Evolutionary conservation across 2,888 invertebrate species (phyloP), one percentile per base, ranked within the genome.

Genomic region (Eristalis tenax): DNA sequence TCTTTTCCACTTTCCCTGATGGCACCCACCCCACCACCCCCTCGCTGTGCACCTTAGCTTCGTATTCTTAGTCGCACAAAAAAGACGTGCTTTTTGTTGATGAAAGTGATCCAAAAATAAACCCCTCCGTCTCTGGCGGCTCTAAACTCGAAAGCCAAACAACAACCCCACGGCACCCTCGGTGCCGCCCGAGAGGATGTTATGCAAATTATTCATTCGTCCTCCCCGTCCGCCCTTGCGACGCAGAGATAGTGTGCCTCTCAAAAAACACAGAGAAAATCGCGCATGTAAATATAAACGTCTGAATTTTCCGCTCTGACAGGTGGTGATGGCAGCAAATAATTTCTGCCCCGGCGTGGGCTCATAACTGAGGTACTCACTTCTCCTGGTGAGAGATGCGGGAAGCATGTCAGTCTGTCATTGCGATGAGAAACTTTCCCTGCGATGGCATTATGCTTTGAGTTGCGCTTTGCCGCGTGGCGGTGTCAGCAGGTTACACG

Each of bases 271-370:
- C 18, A 50, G 18, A 6, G 18, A 18, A 5, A 50, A 18, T 50
- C 18, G 18, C 59, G 57, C 22, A 28, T 57, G 35, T 66, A 75
- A 75, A 66, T 59, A 75, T 18, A 35, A 18, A 50, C n/a, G 50
- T 74, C 35, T 66, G 28, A 38, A 5, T 40, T 66, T 50, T 50
- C 18, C 50, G 22, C 32, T n/a, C 57, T 59, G 75, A 66, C 75
- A 75, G 66, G 57, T 75, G 75, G 26, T 74, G 56, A 57, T 57
- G 75, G 75, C 15, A 50, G 61, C 73, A 63, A 28, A 38, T 65
- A 35, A 65, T 50, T 43, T 43, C 43, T 43, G 43, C 43, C 43
- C 43, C n/a, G 43, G 43, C 5, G 43, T 1, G 43, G 43, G 43
- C 6, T 18, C 50, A 50, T 50, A 50, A n/a, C 50, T 18, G 50